phyloP scores from a whole-genome alignment of 2,113 vertebrate species.

The Tragelaphus buxtoni region DNA sequence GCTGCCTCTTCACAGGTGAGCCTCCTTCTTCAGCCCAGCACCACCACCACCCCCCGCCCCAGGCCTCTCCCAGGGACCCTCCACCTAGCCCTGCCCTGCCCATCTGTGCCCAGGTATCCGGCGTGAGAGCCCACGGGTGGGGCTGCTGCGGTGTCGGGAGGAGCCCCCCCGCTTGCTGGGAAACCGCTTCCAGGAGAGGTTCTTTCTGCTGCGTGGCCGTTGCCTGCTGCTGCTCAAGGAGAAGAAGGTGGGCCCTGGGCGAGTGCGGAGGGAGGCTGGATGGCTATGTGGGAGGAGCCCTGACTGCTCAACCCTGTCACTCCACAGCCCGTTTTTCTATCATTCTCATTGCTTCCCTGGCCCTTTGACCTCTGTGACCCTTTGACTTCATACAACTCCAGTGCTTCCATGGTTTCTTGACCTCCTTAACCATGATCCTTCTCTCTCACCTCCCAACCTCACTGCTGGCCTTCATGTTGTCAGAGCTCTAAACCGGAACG shows the following conservation, averaged over 20 bases:
- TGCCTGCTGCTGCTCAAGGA: slow-evolving; percentile 94
- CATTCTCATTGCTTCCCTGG: neutral
- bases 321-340: neutral
- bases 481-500: slow-evolving; percentile 94
- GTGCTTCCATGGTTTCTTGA: neutral
- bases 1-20: slow-evolving; percentile 93
- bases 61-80: neutral
- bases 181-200: slow-evolving; percentile 94
- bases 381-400: neutral
- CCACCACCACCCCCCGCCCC: fast-evolving
- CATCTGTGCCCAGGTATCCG: slow-evolving; percentile 82
- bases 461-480: neutral
- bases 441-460: neutral
- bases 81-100: neutral
- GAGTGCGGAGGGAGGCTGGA: neutral
- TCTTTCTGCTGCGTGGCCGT: slow-evolving; percentile 89
- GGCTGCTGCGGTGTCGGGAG: slow-evolving; percentile 91
- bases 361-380: neutral
- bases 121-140: slow-evolving; percentile 89
- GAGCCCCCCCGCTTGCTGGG: slow-evolving; percentile 93
- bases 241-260: slow-evolving; percentile 86
- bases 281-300: neutral
- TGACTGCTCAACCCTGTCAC: neutral
- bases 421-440: neutral
- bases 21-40: neutral